Conservation (phyloP, 2,113 vertebrate genomes). For the crab-eating macaque (Macaca fascicularis) region DNA sequence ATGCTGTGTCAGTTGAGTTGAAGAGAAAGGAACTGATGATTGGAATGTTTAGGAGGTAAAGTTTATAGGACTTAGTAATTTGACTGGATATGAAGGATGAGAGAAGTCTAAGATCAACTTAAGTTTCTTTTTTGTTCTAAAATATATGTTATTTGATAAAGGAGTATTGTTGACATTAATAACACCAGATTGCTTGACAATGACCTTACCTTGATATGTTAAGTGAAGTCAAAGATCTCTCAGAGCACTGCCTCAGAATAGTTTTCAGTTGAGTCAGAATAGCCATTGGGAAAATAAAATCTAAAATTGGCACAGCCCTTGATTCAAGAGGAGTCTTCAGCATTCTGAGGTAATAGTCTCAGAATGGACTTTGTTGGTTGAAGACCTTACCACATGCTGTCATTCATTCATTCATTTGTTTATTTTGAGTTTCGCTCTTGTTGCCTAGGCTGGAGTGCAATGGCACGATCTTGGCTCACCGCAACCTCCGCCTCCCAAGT, state of each 20-base stretch:
- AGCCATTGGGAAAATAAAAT: constrained; percentile 8
- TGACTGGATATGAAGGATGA: background rate
- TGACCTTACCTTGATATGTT: background rate
- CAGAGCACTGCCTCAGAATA: background rate
- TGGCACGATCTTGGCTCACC: too few relatives aligned
- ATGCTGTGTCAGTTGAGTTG: background rate
- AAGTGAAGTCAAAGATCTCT: background rate
- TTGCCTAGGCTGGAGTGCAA: too few relatives aligned
- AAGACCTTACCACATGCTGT: background rate
- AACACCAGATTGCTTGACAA: background rate
- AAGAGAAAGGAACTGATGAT: background rate
- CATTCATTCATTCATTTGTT: too few relatives aligned
- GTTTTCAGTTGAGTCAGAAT: background rate
- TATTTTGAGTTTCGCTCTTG: too few relatives aligned
- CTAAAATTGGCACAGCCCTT: background rate
- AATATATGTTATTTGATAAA: constrained; percentile 13
- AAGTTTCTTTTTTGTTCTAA: constrained; percentile 21
- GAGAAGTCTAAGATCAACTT: constrained; percentile 2
- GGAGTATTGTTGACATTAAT: background rate
- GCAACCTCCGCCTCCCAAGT: too few relatives aligned
- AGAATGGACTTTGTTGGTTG: background rate
- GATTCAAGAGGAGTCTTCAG: background rate
- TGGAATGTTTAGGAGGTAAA: background rate
- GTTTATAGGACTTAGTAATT: background rate
- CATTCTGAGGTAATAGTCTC: background rate